phyloP scores from a whole-genome alignment of 2,113 vertebrate genomes.

The Perca schrenkii region DNA sequence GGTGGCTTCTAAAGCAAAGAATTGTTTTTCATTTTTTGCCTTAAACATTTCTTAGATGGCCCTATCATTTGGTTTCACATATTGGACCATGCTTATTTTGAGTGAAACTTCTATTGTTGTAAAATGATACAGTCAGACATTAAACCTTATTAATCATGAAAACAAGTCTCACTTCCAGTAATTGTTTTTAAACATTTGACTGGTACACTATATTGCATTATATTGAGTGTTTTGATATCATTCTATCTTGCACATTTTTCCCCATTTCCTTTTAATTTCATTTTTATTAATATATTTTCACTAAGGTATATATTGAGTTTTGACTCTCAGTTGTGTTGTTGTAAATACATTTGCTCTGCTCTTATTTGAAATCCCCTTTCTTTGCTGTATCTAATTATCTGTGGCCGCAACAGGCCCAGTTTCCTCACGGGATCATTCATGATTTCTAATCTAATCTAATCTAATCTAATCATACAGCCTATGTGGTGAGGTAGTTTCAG shows the following conservation, averaged over 20 bases:
- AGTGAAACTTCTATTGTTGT: background rate
- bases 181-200: background rate
- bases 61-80: background rate
- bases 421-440: conserved; percentile 42
- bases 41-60: background rate
- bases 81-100: background rate
- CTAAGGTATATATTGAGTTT: background rate
- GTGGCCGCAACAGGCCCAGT: conserved; percentile 6
- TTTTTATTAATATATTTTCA: conserved; percentile 13
- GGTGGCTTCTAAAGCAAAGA: conserved; percentile 20
- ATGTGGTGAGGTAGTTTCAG: conserved; percentile 69
- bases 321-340: conserved; percentile 18
- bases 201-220: background rate
- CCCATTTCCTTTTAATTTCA: background rate
- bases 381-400: conserved; percentile 44
- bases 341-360: conserved; percentile 42
- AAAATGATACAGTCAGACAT: background rate
- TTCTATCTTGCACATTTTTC: conserved; percentile 23
- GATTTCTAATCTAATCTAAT: conserved; percentile 41
- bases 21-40: background rate
- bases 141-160: background rate
- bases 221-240: conserved; percentile 24
- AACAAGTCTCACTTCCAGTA: background rate
- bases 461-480: conserved; percentile 48
- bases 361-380: conserved; percentile 31